Percentiles rank a stretch among this genome's conserved stretches.
Conservation (phyloP, 2,797 vertebrate species). For the Lophotriccus pileatus region DNA sequence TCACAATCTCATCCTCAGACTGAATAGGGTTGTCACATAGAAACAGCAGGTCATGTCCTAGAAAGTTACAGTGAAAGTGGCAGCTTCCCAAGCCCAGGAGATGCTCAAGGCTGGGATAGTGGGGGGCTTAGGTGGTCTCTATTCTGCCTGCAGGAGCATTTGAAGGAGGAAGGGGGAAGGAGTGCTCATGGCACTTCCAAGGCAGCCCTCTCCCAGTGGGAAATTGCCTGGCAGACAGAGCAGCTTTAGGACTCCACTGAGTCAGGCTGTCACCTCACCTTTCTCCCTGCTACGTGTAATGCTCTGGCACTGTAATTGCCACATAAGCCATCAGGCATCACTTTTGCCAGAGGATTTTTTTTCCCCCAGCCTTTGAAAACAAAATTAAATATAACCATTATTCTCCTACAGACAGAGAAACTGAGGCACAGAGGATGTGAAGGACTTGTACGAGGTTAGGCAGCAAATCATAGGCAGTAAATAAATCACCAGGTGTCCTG, state of each 20-base stretch:
- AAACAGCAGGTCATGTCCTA: neutral
- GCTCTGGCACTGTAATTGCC: neutral
- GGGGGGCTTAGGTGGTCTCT: neutral
- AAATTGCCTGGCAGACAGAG: neutral
- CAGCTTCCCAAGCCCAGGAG: neutral
- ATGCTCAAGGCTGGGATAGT: neutral
- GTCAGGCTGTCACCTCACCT: neutral
- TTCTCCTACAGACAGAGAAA: neutral
- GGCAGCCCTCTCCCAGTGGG: neutral
- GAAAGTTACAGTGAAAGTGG: neutral
- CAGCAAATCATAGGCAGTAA: neutral
- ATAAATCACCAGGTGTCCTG: conserved; percentile 16
- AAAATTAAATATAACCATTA: neutral
- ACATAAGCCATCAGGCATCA: neutral
- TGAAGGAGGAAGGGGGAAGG: neutral
- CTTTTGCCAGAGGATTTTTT: neutral
- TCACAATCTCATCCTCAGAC: neutral
- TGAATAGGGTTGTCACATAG: neutral
- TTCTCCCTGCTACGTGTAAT: accelerated
- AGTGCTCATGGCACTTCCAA: neutral
- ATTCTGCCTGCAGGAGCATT: neutral
- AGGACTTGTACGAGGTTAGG: neutral
- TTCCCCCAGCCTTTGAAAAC: neutral
- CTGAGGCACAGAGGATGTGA: neutral
- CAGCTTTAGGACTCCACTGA: neutral